These are phyloP conservation scores for Campoplex nolae DNA, from an alignment of 2,888 invertebrate species.

Conservation along the genomic window DNA sequence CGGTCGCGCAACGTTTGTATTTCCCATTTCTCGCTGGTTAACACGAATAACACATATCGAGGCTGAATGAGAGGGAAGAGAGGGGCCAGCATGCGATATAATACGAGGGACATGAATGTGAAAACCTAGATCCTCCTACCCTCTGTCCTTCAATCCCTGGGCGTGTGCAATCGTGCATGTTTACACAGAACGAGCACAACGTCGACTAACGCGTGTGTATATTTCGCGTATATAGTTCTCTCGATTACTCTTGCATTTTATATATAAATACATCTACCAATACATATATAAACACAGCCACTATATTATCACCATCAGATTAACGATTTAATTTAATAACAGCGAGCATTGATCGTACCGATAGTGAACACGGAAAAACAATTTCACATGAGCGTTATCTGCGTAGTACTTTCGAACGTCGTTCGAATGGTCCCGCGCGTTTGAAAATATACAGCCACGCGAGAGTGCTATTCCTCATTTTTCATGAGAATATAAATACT, in stretches of 20 bases:
- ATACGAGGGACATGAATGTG: conserved; percentile 73
- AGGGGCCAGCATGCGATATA: conserved; percentile 60
- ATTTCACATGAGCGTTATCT: conserved; percentile 72
- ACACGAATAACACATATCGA: conserved; percentile 69
- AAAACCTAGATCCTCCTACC: conserved; percentile 37
- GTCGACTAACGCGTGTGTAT: conserved; percentile 63
- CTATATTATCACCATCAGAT: conserved; percentile 80
- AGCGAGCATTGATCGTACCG: conserved; percentile 76
- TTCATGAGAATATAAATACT: conserved; percentile 28
- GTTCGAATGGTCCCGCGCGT: conserved; percentile 34
- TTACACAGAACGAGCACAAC: conserved; percentile 66
- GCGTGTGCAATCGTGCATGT: conserved; percentile 76
- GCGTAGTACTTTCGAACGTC: conserved; percentile 58
- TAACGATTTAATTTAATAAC: conserved; percentile 80
- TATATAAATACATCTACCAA: conserved; percentile 21
- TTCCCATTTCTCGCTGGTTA: conserved; percentile 68
- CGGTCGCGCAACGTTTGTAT: conserved; percentile 66
- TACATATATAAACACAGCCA: conserved; percentile 60
- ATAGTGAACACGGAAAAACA: conserved; percentile 80
- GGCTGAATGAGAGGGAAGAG: conserved; percentile 52
- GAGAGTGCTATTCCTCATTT: conserved; percentile 17
- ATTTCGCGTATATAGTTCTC: conserved; percentile 26
- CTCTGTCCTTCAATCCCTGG: conserved; percentile 42
- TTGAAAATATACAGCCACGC: conserved; percentile 23
- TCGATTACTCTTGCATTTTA: conserved; percentile 45